Conservation (phyloP, 2,888 invertebrate genomes). For the Malachius bipustulatus region DNA sequence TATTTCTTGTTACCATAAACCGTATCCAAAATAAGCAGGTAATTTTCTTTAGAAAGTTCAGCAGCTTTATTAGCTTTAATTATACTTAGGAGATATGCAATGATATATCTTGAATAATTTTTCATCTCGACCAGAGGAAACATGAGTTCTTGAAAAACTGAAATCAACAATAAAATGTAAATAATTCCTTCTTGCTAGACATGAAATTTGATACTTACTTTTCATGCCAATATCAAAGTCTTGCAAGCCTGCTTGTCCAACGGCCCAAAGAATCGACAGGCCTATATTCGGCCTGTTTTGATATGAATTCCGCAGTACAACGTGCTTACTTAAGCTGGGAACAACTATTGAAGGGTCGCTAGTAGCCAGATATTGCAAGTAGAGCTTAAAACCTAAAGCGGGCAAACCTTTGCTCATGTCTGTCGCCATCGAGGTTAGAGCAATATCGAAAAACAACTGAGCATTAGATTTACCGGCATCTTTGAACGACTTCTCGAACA, state of each 20-base stretch:
- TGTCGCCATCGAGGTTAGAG: slow-evolving; percentile 56
- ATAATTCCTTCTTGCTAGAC: no score
- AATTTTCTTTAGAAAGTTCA: slow-evolving; percentile 38
- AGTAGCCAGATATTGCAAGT: slow-evolving; percentile 56
- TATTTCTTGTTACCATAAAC: slow-evolving; percentile 46
- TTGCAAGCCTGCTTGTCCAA: slow-evolving; percentile 58
- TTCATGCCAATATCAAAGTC: slow-evolving; percentile 55
- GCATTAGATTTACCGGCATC: slow-evolving; percentile 50
- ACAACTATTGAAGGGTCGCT: slow-evolving; percentile 52
- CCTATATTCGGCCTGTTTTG: slow-evolving; percentile 65
- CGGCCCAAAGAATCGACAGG: slow-evolving; percentile 60
- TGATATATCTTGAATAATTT: slow-evolving; percentile 53
- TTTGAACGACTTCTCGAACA: slow-evolving; percentile 41
- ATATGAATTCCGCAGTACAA: slow-evolving; percentile 57
- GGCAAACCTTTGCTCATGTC: slow-evolving; percentile 58
- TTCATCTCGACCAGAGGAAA: slow-evolving; percentile 59
- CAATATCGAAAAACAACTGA: slow-evolving; percentile 58
- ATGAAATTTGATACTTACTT: slow-evolving; percentile 42
- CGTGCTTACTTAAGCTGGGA: slow-evolving; percentile 49
- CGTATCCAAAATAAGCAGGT: slow-evolving; percentile 48
- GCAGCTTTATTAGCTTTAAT: slow-evolving; percentile 21
- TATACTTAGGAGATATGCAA: slow-evolving; percentile 48
- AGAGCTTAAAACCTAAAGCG: slow-evolving; percentile 56
- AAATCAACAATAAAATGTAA: slow-evolving; percentile 22
- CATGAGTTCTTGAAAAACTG: slow-evolving; percentile 67